Percentiles rank a stretch among this genome's conserved stretches.
Conservation (phyloP, 1,140 invertebrate species). For the Muscidifurax raptorellus region DNA sequence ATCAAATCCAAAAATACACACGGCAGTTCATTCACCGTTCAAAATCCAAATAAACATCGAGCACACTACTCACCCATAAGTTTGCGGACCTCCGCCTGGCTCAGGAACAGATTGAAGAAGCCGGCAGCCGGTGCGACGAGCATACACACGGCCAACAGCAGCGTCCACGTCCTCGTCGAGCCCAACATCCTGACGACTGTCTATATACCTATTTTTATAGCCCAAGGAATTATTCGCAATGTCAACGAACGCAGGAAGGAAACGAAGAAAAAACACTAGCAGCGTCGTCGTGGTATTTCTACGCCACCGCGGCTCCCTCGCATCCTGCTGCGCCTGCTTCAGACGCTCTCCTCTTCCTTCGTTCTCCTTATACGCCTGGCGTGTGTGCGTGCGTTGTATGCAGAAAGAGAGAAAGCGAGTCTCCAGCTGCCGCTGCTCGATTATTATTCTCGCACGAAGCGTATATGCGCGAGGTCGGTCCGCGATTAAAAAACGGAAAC, state of each 20-base stretch:
- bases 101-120: slow-evolving; percentile 74
- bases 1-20: neutral
- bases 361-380: neutral
- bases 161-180: slow-evolving; percentile 56
- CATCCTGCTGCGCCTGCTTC: slow-evolving; percentile 31
- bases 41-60: neutral
- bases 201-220: neutral
- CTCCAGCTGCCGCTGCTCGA: neutral
- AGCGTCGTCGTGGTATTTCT: neutral
- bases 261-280: neutral
- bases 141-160: slow-evolving; percentile 62
- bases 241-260: neutral
- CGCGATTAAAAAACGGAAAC: neutral
- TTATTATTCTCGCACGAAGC: neutral
- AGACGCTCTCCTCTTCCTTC: slow-evolving; percentile 11
- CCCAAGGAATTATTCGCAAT: neutral
- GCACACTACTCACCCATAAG: slow-evolving; percentile 69
- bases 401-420: neutral
- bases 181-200: neutral
- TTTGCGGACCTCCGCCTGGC: slow-evolving; percentile 71
- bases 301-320: neutral
- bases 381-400: neutral
- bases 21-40: neutral
- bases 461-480: neutral
- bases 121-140: slow-evolving; percentile 63